Evolutionary conservation across 2,888 invertebrate species (phyloP).

Genomic region (Exocentrus adspersus): DNA sequence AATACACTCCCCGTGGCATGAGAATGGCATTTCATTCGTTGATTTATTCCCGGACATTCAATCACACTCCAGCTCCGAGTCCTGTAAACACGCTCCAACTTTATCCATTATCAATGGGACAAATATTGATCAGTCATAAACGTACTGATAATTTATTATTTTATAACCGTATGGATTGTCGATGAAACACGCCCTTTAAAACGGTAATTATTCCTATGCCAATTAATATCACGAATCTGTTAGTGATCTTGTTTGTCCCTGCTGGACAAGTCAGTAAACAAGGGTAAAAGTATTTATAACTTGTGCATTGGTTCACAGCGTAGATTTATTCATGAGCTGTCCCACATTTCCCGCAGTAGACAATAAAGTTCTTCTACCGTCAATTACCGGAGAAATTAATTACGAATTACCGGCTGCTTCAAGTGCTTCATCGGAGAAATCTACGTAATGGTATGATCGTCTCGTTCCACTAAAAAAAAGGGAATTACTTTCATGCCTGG

Average conservation of each 20-base stretch:
- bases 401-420: slow-evolving; percentile 8
- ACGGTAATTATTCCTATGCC: slow-evolving; percentile 19
- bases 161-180: slow-evolving; percentile 10
- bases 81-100: slow-evolving; percentile 23
- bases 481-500: slow-evolving; percentile 14
- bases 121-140: slow-evolving; percentile 18
- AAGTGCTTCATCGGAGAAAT: slow-evolving; percentile 6
- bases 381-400: neutral
- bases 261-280: too few species aligned
- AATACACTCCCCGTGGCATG: slow-evolving; percentile 9
- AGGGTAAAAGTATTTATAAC: too few species aligned
- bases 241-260: too few species aligned
- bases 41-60: slow-evolving; percentile 17
- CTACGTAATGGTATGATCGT: slow-evolving; percentile 19
- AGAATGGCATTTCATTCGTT: slow-evolving; percentile 1
- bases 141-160: slow-evolving; percentile 22
- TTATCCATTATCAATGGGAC: slow-evolving; percentile 21
- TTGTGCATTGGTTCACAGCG: too few species aligned
- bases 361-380: neutral
- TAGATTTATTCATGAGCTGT: too few species aligned
- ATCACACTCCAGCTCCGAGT: neutral
- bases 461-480: slow-evolving; percentile 15
- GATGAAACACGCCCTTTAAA: slow-evolving; percentile 13
- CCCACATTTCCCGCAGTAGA: too few species aligned
- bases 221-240: slow-evolving; percentile 19